phyloP scores from a whole-genome alignment of 1,140 invertebrate genomes.

The Agraylea sexmaculata region DNA sequence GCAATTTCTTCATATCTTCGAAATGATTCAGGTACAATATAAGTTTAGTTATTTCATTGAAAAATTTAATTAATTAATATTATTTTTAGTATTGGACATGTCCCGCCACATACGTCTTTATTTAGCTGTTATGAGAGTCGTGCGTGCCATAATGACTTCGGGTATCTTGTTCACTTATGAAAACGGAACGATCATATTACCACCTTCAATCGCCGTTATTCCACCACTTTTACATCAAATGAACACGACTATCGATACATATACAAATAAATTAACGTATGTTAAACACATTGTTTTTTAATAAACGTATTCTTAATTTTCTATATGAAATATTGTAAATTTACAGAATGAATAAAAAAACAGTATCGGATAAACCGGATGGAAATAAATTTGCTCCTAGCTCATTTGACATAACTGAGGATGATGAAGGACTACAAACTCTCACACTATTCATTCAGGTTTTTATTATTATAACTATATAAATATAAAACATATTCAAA shows the following conservation, averaged over 20 bases:
- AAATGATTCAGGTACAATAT: constrained; percentile 69
- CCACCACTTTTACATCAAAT: constrained; percentile 67
- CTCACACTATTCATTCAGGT: constrained; percentile 80
- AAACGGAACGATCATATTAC: constrained; percentile 51
- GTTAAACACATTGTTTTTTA: constrained; percentile 18
- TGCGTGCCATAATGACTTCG: constrained; percentile 66
- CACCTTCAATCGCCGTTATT: constrained; percentile 37
- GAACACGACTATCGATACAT: constrained; percentile 84
- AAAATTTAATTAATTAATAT: constrained; percentile 9
- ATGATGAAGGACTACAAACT: constrained; percentile 75
- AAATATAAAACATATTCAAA: background rate
- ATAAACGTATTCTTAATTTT: background rate
- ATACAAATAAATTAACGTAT: constrained; percentile 70
- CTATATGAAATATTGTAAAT: constrained; percentile 5
- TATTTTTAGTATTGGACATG: constrained; percentile 72
- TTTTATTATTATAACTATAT: constrained; percentile 7
- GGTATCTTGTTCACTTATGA: constrained; percentile 24
- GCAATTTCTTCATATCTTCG: constrained; percentile 83
- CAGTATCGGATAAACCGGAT: constrained; percentile 39
- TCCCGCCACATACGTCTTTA: constrained; percentile 88
- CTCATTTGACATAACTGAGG: constrained; percentile 56
- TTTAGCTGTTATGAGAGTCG: constrained; percentile 65
- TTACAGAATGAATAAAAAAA: constrained; percentile 47
- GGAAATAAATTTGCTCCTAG: constrained; percentile 37
- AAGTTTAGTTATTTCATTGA: constrained; percentile 9